Evolutionary conservation across 2,888 invertebrate genomes (phyloP).

Genomic region (Monopis laevigella): DNA sequence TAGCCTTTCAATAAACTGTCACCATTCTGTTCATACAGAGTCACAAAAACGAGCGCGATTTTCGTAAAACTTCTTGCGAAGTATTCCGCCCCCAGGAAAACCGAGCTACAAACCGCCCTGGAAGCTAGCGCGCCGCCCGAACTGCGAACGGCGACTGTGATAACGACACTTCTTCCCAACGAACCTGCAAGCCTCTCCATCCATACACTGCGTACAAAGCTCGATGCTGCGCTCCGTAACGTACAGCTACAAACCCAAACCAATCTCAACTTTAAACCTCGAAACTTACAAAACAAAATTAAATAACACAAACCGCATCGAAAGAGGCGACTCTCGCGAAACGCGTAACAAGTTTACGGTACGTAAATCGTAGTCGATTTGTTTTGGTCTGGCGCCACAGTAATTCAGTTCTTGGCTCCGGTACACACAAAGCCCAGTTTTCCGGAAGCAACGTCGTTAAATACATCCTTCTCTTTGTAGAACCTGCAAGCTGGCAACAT

Average conservation of each 20-base stretch:
- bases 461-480: conserved; percentile 54
- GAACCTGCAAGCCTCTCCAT: conserved; percentile 46
- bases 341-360: conserved; percentile 64
- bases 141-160: conserved; percentile 63
- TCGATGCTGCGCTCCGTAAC: conserved; percentile 29
- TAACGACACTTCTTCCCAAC: conserved; percentile 56
- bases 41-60: conserved; percentile 1
- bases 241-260: neutral
- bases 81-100: conserved; percentile 27
- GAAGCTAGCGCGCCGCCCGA: conserved; percentile 47
- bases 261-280: conserved; percentile 3
- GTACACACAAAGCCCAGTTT: conserved; percentile 49
- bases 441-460: conserved; percentile 44
- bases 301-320: neutral
- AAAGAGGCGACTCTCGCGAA: conserved; percentile 15
- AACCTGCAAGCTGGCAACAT: conserved; percentile 42
- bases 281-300: neutral
- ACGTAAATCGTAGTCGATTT: conserved; percentile 64
- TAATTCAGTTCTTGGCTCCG: conserved; percentile 53
- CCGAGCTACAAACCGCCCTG: conserved; percentile 25
- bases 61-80: conserved; percentile 53
- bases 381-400: conserved; percentile 50
- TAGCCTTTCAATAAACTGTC: neutral
- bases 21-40: neutral
- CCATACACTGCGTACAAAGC: conserved; percentile 45